Evolutionary conservation across 2,797 vertebrate genomes (phyloP).

Genomic region (Pangasius macronema): DNA sequence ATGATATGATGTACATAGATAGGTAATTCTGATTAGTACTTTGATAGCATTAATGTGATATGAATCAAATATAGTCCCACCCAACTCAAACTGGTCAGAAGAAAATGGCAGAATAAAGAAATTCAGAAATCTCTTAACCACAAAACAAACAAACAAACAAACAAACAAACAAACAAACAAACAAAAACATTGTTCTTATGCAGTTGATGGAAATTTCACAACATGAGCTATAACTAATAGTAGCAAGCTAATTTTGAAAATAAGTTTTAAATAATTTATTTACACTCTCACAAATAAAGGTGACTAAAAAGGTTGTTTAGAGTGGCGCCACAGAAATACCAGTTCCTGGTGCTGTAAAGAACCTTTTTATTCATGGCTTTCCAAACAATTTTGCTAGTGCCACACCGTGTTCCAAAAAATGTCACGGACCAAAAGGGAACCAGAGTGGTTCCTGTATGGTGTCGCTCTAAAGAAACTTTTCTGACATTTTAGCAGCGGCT

Average conservation of each 20-base stretch:
- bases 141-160: neutral
- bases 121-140: neutral
- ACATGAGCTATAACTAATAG: neutral
- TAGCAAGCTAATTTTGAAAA: neutral
- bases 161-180: neutral
- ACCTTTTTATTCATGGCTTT: neutral
- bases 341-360: neutral
- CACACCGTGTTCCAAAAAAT: neutral
- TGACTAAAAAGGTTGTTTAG: neutral
- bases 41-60: neutral
- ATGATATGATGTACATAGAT: neutral
- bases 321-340: neutral
- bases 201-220: neutral
- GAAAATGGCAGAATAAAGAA: neutral
- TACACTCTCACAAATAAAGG: neutral
- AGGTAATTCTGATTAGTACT: neutral
- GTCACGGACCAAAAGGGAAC: neutral
- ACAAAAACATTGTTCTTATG: neutral
- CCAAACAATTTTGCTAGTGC: neutral
- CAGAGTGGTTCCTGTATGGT: neutral
- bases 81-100: neutral
- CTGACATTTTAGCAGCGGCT: neutral
- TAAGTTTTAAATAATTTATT: neutral
- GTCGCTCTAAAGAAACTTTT: neutral
- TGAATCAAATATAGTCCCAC: neutral